Conservation (phyloP, 2,888 invertebrate genomes). For the Synanthedon myopaeformis region DNA sequence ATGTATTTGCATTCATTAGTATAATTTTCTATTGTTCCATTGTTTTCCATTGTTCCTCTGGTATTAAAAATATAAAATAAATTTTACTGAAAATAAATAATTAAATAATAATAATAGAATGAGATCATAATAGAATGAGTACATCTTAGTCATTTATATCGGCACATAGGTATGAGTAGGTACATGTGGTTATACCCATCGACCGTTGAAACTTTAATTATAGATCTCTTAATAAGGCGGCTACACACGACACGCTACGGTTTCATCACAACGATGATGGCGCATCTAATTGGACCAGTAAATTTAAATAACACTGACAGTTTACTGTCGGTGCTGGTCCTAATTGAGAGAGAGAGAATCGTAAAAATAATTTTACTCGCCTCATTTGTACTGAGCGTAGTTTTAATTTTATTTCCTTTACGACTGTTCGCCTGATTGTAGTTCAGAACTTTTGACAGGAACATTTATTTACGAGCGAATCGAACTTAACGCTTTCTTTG, state of each 20-base stretch:
- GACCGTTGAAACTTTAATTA: constrained; percentile 59
- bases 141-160: not conserved
- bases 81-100: too few species aligned
- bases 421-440: constrained; percentile 49
- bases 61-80: too few species aligned
- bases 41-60: too few species aligned
- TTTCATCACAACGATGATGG: constrained; percentile 63
- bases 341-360: constrained; percentile 64
- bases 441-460: constrained; percentile 2
- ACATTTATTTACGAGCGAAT: not conserved
- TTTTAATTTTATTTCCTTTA: constrained; percentile 61
- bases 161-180: not conserved
- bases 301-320: constrained; percentile 69
- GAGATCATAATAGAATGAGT: too few species aligned
- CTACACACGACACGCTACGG: constrained; percentile 52
- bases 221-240: constrained; percentile 64
- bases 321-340: constrained; percentile 55
- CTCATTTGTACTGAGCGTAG: constrained; percentile 60
- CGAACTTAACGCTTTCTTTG: not conserved
- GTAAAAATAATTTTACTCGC: constrained; percentile 67
- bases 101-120: too few species aligned
- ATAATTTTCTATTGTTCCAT: too few species aligned
- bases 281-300: constrained; percentile 66
- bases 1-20: too few species aligned
- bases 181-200: constrained; percentile 25